Conservation (phyloP, 2,113 vertebrate species). For the Corydoras sp. region DNA sequence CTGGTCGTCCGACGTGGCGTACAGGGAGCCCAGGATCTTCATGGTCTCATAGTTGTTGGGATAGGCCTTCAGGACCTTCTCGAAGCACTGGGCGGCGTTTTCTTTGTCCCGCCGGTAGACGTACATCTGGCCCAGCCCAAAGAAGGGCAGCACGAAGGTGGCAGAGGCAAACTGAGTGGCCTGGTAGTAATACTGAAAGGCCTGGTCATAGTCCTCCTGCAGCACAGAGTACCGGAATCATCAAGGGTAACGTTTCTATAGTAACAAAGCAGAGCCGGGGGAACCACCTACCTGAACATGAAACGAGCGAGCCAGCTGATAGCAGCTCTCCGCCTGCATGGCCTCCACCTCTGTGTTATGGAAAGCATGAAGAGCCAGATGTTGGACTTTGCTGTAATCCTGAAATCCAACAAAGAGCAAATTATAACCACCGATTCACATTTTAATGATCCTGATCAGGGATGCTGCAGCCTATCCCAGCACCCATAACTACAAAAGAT, state of each 20-base stretch:
- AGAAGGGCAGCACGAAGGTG: constrained; percentile 94
- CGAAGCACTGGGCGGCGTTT: constrained; percentile 96
- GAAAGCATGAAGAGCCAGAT: constrained; percentile 95
- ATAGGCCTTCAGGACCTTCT: constrained; percentile 97
- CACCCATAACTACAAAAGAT: too few relatives aligned
- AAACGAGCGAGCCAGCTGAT: constrained; percentile 93
- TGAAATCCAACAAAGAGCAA: constrained; percentile 45
- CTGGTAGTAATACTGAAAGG: constrained; percentile 98
- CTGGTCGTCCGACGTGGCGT: constrained; percentile 94
- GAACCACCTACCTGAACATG: constrained; percentile 82
- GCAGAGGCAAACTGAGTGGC: constrained; percentile 97
- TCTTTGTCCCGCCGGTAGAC: constrained; percentile 97
- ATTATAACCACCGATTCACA: too few relatives aligned
- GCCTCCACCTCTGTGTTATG: constrained; percentile 98
- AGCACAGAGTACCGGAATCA: too few relatives aligned
- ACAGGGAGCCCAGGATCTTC: constrained; percentile 97
- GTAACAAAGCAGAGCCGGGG: neutral
- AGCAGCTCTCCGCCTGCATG: constrained; percentile 98
- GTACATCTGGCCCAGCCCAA: constrained; percentile 98
- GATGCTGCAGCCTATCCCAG: too few relatives aligned
- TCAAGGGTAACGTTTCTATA: neutral
- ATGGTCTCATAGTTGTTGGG: constrained; percentile 99
- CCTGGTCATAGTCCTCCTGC: constrained; percentile 97
- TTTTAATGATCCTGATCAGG: too few relatives aligned
- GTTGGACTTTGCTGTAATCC: constrained; percentile 99